phyloP scores from a whole-genome alignment of 2,113 vertebrate species.

The Muntiacus reevesi region DNA sequence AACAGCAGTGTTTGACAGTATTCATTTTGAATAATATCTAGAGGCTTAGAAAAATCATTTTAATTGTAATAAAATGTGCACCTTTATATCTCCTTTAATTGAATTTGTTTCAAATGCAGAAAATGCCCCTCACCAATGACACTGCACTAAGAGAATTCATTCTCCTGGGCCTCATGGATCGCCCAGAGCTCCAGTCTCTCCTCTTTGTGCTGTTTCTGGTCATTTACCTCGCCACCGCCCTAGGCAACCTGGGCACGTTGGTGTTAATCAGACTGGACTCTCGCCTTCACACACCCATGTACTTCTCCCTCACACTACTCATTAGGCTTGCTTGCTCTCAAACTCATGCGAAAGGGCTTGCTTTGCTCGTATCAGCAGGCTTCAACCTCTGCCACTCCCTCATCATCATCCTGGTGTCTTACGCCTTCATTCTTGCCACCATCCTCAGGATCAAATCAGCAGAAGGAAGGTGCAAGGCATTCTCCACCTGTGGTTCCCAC shows the following conservation, averaged over 20 bases:
- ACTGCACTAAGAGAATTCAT: slow-evolving; percentile 40
- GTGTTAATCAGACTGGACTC: slow-evolving; percentile 12
- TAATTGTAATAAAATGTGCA: background rate
- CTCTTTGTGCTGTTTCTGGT: slow-evolving; percentile 48
- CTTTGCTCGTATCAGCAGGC: no score
- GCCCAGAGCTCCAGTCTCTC: background rate
- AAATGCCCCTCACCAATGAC: background rate
- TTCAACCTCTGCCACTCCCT: no score
- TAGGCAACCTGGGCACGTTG: slow-evolving; percentile 44
- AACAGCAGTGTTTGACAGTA: background rate
- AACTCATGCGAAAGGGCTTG: no score
- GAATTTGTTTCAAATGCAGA: background rate
- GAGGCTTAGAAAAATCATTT: background rate
- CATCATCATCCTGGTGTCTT: no score
- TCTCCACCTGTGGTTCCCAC: no score
- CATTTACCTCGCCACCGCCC: background rate
- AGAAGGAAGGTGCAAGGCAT: no score
- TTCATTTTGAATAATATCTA: background rate
- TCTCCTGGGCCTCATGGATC: slow-evolving; percentile 16
- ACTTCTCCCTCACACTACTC: slow-evolving; percentile 49
- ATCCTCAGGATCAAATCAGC: no score
- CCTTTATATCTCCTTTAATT: background rate
- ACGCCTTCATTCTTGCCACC: no score
- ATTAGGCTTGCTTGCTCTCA: no score
- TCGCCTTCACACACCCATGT: slow-evolving; percentile 47